A percentile compares a stretch with the other conserved stretches of the same genome.
Evolutionary conservation across 2,888 invertebrate species (phyloP).

Genomic region (Drosophila testacea): DNA sequence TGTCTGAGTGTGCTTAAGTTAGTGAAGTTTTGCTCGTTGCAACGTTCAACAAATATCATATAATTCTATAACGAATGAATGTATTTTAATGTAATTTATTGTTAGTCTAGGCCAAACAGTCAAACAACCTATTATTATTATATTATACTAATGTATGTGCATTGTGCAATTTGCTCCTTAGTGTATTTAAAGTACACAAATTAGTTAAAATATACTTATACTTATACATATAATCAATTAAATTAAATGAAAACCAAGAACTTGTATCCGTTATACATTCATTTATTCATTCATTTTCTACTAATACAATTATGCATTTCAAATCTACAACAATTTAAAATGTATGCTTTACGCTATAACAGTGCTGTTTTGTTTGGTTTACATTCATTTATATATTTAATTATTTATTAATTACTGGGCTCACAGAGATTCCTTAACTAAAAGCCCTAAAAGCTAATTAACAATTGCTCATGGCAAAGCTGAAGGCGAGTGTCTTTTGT

Average conservation of each 20-base stretch:
- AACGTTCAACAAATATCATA: slow-evolving; percentile 60
- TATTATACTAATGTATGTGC: slow-evolving; percentile 15
- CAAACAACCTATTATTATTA: slow-evolving; percentile 48
- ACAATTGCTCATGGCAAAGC: slow-evolving; percentile 47
- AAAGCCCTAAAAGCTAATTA: slow-evolving; percentile 57
- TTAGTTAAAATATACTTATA: slow-evolving; percentile 49
- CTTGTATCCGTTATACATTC: not conserved
- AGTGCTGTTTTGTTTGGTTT: slow-evolving; percentile 19
- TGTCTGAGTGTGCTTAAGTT: slow-evolving; percentile 25
- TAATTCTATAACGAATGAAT: slow-evolving; percentile 38
- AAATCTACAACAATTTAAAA: slow-evolving; percentile 48
- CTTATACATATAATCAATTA: slow-evolving; percentile 4
- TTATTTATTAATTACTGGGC: slow-evolving; percentile 5
- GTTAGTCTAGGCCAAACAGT: slow-evolving; percentile 76
- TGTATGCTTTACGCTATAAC: slow-evolving; percentile 24
- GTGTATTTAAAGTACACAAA: slow-evolving; percentile 52
- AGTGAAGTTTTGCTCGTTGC: slow-evolving; percentile 44
- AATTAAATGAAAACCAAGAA: not conserved
- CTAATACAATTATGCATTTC: slow-evolving; percentile 17
- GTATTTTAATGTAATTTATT: slow-evolving; percentile 63
- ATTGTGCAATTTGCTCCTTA: slow-evolving; percentile 69
- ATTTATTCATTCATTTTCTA: not conserved
- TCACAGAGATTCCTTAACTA: slow-evolving; percentile 20
- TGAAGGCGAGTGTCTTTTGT: slow-evolving; percentile 5
- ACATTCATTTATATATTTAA: slow-evolving; percentile 10